These are phyloP conservation scores for Zygothrica quintamaculata DNA, from an alignment of 2,888 invertebrate species.

Conservation along the genomic window DNA sequence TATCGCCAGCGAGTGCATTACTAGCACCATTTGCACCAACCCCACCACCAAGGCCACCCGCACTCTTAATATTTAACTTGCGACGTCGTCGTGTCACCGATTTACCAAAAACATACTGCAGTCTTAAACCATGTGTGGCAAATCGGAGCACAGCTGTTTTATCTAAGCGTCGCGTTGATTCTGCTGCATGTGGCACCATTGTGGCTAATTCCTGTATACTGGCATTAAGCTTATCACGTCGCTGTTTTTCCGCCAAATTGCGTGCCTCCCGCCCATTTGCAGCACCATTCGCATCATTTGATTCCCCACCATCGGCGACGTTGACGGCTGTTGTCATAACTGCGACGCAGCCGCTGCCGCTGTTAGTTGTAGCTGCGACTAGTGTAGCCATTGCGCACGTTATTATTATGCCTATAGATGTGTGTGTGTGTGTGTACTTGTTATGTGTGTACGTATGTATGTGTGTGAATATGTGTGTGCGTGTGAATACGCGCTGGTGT, in stretches of 20 bases:
- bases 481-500: conserved; percentile 15
- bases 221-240: conserved; percentile 94
- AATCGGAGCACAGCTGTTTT: conserved; percentile 95
- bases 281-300: conserved; percentile 41
- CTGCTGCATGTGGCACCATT: conserved; percentile 92
- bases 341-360: conserved; percentile 45
- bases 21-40: not conserved
- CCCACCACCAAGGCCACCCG: conserved; percentile 16
- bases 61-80: conserved; percentile 37
- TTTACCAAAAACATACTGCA: conserved; percentile 87
- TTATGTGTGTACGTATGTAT: conserved; percentile 8
- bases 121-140: conserved; percentile 93
- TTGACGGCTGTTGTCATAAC: conserved; percentile 48
- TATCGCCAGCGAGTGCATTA: conserved; percentile 46
- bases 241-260: conserved; percentile 95
- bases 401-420: conserved; percentile 6
- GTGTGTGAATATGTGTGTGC: conserved; percentile 3
- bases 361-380: conserved; percentile 48
- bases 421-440: conserved; percentile 3
- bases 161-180: conserved; percentile 92
- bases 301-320: conserved; percentile 32
- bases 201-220: conserved; percentile 92
- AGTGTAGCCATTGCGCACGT: conserved; percentile 57
- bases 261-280: conserved; percentile 91
- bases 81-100: conserved; percentile 63